Conservation (phyloP, 2,797 vertebrate genomes). For the Xerus rutilus region DNA sequence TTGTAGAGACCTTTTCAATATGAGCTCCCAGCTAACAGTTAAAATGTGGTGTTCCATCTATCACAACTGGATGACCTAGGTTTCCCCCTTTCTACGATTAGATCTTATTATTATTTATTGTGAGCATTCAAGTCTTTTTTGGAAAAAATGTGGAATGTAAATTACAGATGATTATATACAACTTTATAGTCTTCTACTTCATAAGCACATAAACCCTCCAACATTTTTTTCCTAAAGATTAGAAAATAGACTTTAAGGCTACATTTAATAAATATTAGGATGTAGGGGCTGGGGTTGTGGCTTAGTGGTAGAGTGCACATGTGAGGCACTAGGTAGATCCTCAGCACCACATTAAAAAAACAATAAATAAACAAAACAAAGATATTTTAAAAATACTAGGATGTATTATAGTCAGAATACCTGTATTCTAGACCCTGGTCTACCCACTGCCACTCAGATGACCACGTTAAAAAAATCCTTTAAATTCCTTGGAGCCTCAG, state of each 20-base stretch:
- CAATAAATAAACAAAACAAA: too few species aligned
- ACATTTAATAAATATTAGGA: not conserved
- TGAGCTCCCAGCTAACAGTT: not conserved
- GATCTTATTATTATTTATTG: not conserved
- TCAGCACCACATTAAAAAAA: too few species aligned
- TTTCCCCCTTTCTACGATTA: not conserved
- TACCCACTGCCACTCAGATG: not conserved
- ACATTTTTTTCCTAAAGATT: not conserved
- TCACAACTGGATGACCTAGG: not conserved
- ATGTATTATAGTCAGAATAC: not conserved
- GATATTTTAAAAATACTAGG: not conserved
- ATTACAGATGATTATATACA: not conserved
- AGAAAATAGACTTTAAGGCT: not conserved
- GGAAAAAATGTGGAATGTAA: not conserved
- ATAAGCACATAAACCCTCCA: not conserved
- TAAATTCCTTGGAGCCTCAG: not conserved
- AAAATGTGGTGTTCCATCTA: constrained; percentile 8
- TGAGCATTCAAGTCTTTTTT: not conserved
- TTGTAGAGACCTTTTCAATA: not conserved
- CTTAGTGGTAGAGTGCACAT: too few species aligned
- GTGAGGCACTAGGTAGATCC: too few species aligned
- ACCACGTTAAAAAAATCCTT: constrained; percentile 12
- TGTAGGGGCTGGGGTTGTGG: not conserved
- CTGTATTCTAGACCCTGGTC: not conserved
- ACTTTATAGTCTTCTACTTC: not conserved